Percentiles rank a stretch among this genome's conserved stretches.
phyloP scores from a whole-genome alignment of 2,797 vertebrate species.

The Saguinus oedipus region DNA sequence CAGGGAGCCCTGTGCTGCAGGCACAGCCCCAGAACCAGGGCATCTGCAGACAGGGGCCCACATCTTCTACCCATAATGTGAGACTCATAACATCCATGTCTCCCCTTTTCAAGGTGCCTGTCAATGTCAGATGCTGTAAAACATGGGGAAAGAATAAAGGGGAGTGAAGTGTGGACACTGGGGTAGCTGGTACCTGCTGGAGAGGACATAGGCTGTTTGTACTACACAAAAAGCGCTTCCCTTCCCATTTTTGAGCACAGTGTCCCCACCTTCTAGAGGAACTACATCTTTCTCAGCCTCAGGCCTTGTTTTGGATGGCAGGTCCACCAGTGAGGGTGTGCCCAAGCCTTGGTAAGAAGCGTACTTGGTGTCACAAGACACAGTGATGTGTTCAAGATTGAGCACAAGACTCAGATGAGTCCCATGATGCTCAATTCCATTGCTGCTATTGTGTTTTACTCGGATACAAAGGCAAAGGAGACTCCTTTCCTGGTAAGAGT shows the following conservation, averaged over 20 bases:
- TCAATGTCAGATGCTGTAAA: neutral
- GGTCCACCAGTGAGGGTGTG: neutral
- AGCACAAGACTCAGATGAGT: neutral
- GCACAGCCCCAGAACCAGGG: fast-evolving
- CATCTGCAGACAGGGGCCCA: neutral
- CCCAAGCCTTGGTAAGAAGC: neutral
- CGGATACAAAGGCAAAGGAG: neutral
- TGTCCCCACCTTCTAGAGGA: neutral
- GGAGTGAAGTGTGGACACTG: too few relatives aligned
- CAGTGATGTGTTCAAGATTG: neutral
- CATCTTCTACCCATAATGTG: neutral
- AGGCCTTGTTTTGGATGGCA: neutral
- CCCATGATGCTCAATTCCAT: neutral
- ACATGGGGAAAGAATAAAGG: neutral
- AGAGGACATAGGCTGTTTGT: neutral
- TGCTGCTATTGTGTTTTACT: neutral
- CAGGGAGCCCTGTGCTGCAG: neutral
- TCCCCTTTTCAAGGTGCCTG: neutral
- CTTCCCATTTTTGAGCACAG: neutral
- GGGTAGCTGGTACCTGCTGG: neutral
- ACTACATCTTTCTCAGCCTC: neutral
- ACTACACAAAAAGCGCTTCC: neutral
- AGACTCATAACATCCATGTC: neutral
- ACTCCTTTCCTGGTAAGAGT: neutral
- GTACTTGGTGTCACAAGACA: neutral